Evolutionary conservation across 1,140 invertebrate species (phyloP).

Genomic region (Atta colombica): DNA sequence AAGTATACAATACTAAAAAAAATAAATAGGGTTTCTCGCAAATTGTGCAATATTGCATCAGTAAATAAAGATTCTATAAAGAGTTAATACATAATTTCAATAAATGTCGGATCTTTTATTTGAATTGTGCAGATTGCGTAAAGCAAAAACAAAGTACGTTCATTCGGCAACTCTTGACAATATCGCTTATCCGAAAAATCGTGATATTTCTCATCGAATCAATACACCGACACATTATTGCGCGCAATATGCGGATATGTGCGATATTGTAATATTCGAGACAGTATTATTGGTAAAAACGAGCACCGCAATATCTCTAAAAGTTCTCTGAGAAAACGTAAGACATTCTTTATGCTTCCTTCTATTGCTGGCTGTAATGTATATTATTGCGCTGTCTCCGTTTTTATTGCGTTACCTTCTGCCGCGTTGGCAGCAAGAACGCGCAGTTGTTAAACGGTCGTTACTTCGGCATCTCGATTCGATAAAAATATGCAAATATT

Average conservation of each 20-base stretch:
- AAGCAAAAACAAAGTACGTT: slow-evolving; percentile 41
- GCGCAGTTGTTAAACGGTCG: slow-evolving; percentile 71
- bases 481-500: slow-evolving; percentile 66
- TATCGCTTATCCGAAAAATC: slow-evolving; percentile 48
- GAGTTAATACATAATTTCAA: slow-evolving; percentile 56
- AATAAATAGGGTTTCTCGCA: slow-evolving; percentile 36
- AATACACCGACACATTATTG: slow-evolving; percentile 37
- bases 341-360: slow-evolving; percentile 66
- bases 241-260: slow-evolving; percentile 44
- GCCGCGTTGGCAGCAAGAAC: slow-evolving; percentile 49
- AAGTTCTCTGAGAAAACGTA: slow-evolving; percentile 42
- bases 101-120: slow-evolving; percentile 53
- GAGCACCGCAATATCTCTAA: slow-evolving; percentile 35
- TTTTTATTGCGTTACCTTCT: slow-evolving; percentile 69
- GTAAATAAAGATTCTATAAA: slow-evolving; percentile 54
- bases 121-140: slow-evolving; percentile 52
- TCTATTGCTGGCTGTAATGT: slow-evolving; percentile 65
- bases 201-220: slow-evolving; percentile 42
- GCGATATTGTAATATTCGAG: slow-evolving; percentile 37
- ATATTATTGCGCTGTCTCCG: slow-evolving; percentile 67
- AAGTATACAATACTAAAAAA: slow-evolving; percentile 22
- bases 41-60: slow-evolving; percentile 43
- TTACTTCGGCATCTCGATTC: slow-evolving; percentile 49
- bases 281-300: slow-evolving; percentile 57
- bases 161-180: slow-evolving; percentile 42